Evolutionary conservation across 2,797 vertebrate species (phyloP).

Genomic region (Novumbra hubbsi): DNA sequence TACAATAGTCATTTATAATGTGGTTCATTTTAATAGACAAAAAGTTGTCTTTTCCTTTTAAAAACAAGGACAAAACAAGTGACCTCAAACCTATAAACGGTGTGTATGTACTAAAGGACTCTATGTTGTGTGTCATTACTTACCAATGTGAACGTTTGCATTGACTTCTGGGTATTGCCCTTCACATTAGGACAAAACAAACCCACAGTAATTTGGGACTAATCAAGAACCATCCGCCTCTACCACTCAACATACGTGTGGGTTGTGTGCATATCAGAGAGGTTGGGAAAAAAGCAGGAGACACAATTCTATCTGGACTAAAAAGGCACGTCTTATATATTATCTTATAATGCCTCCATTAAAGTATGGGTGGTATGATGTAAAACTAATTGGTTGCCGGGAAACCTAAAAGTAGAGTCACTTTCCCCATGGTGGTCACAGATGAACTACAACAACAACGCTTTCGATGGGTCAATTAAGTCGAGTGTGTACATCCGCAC

Average conservation of each 20-base stretch:
- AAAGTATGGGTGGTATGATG: not conserved
- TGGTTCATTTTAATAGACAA: too few relatives aligned
- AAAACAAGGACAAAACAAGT: too few relatives aligned
- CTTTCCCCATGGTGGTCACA: not conserved
- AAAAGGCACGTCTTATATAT: too few relatives aligned
- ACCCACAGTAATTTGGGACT: not conserved
- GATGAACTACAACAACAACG: constrained; percentile 12
- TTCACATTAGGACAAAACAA: not conserved
- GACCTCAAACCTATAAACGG: too few relatives aligned
- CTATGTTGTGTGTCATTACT: not conserved
- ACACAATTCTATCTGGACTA: not conserved
- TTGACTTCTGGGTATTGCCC: constrained; percentile 5
- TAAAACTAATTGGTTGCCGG: not conserved
- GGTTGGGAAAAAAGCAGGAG: not conserved
- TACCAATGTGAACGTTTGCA: not conserved
- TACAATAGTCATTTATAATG: too few relatives aligned
- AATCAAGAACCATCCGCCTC: not conserved
- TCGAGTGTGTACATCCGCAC: not conserved
- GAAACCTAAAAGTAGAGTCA: not conserved
- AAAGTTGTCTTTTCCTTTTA: not conserved
- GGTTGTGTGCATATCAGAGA: too few relatives aligned
- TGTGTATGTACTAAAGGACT: not conserved
- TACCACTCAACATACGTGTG: not conserved
- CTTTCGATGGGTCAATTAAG: not conserved
- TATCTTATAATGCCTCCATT: not conserved